Evolutionary conservation across 2,888 invertebrate species (phyloP), one percentile per base, ranked within the genome.

Genomic region (Diarsia dahlii): DNA sequence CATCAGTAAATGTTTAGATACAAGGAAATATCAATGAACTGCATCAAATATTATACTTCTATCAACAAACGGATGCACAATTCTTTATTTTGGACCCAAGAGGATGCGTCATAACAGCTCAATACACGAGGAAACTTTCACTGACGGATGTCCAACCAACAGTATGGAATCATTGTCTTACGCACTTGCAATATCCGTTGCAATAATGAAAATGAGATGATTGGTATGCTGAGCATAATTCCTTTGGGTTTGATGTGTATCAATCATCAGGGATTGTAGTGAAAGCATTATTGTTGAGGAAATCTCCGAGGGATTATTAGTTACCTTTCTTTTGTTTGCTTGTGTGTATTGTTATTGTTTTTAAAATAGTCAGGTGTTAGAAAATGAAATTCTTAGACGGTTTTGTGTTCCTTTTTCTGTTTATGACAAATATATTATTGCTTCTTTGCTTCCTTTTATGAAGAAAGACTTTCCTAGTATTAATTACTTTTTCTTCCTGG

Each of bases 251-350:
- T 60, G 65, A 56, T 48, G 15, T 8, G 15, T 56, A 74, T 45
- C 66, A 39, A 46, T 81, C 82, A 60, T 66, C n/a, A 8, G 85
- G 76, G 81, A 81, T 5, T 13, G 3, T 12, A 56, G 81, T 50
- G 82, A 82, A 82, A 82, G 69, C 45, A 46, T 3, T 3, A 67
- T 56, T 67, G 63, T n/a, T 8, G 20, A 8, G 0, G 63, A 63
- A 39, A 20, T 70, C 76, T 72, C 81, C 23, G 46, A 63, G 80
- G 82, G 46, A 46, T 66, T 69, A 67, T 66, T 70, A 46, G n/a
- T 3, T 15, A 12, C n/a, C 60, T 76, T 71, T 69, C 63, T 63
- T 74, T 84, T 72, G 4, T 56, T 67, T 28, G 13, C 52, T 0
- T 39, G 18, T 45, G 2, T 10, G 4, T 20, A 18, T 13, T n/a